Evolutionary conservation across 2,797 vertebrate genomes (phyloP), one percentile per base, ranked within the genome.

Genomic region (Gambusia yucatana): DNA sequence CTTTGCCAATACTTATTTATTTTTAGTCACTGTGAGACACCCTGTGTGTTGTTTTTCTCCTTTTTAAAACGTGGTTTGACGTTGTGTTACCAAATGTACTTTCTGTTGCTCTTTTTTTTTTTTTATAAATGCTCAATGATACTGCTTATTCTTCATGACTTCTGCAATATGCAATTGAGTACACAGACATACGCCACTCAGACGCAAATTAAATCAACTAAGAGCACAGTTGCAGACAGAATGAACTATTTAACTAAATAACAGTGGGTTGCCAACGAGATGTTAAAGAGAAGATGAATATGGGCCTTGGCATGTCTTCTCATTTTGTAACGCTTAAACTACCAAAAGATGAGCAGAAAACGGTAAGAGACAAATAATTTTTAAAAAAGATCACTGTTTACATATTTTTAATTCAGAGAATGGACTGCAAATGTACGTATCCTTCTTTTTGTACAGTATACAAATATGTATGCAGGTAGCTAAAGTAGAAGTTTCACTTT

Each of bases 371-470:
- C 4, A 44, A 17, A 55, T 69, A 30, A 52, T 6, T 33, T 33
- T 33, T 33, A 85, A 89, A 85, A 78, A 55, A 44, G 41, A 91
- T 90, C 84, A 84, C 92, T 93, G 87, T 92, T 94, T 93, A 94
- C 91, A 95, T 87, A 78, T 93, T 92, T 91, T 87, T 90, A 91
- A 92, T 87, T 86, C 88, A 89, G 89, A 92, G 84, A 94, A 79
- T 87, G 89, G 93, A 91, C 90, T 94, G 84, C 91, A 84, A 93
- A 90, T 78, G 84, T 91, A 92, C 80, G 78, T 88, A 85, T 85
- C 91, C 82, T 84, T 90, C 78, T 91, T 95, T 96, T 95, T 96
- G 95, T 96, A 95, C 93, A 96, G 93, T 93, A 92, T 92, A 93
- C 86, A 92, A 91, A 95, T 91, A 93, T 94, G 92, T 95, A 94